These are phyloP conservation scores for Tetragonula carbonaria DNA, from an alignment of 2,888 invertebrate species.

Conservation along the genomic window DNA sequence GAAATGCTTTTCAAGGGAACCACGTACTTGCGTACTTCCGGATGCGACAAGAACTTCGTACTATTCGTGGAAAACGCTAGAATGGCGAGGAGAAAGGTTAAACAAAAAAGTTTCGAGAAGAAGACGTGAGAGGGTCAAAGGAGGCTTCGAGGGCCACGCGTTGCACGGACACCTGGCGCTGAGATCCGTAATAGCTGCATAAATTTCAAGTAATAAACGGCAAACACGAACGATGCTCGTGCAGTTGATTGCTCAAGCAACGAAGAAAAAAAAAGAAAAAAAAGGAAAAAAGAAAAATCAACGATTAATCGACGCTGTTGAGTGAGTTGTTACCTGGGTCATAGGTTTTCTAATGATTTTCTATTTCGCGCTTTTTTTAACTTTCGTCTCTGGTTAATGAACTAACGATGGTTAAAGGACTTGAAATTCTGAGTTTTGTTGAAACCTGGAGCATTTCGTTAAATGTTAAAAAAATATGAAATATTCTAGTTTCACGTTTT, in stretches of 20 bases:
- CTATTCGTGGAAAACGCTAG: neutral
- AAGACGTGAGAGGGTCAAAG: constrained; percentile 67
- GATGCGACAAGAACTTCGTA: constrained; percentile 11
- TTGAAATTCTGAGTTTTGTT: neutral
- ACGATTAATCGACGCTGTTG: constrained; percentile 20
- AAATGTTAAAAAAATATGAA: too few species aligned
- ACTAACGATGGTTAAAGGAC: neutral
- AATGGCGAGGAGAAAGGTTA: constrained; percentile 20
- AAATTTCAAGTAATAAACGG: constrained; percentile 67
- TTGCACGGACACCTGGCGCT: constrained; percentile 63
- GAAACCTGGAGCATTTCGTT: too few species aligned
- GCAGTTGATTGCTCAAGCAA: neutral
- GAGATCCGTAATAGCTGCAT: constrained; percentile 66
- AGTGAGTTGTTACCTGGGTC: constrained; percentile 26
- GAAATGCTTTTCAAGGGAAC: too few species aligned
- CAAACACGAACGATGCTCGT: constrained; percentile 17
- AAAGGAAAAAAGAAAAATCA: neutral
- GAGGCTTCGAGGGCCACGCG: constrained; percentile 46
- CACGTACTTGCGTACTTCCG: constrained; percentile 2
- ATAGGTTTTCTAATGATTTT: constrained; percentile 18
- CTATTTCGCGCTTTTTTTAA: neutral
- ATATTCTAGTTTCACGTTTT: too few species aligned
- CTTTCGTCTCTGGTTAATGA: neutral
- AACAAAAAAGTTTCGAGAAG: constrained; percentile 50
- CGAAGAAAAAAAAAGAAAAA: neutral